These are phyloP conservation scores for Microctonus aethiopoides DNA, from an alignment of 2,888 invertebrate species.

Conservation along the genomic window DNA sequence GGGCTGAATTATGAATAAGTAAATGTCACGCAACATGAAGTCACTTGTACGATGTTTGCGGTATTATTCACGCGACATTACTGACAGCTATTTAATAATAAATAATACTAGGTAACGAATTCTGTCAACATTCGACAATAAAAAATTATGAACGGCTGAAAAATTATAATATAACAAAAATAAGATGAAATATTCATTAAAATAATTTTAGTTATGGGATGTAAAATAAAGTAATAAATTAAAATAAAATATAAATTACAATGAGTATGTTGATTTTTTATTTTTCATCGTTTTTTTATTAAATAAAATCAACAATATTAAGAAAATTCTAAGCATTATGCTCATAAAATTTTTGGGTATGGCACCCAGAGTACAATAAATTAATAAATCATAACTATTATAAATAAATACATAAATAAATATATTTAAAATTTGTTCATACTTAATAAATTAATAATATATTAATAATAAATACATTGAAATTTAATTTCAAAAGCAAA, in stretches of 20 bases:
- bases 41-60: conserved; percentile 16
- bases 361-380: conserved; percentile 57
- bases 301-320: not conserved
- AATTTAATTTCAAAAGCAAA: conserved; percentile 9
- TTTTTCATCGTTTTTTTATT: not conserved
- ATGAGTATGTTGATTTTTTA: not conserved
- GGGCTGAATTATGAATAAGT: conserved; percentile 17
- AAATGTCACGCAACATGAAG: conserved; percentile 13
- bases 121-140: too few relatives aligned
- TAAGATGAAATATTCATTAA: not conserved
- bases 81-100: not conserved
- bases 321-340: conserved; percentile 9
- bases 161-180: not conserved
- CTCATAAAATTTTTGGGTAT: conserved; percentile 54
- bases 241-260: too few relatives aligned
- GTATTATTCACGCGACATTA: conserved; percentile 11
- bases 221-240: too few relatives aligned
- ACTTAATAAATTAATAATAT: not conserved
- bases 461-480: conserved; percentile 8
- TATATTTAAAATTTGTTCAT: conserved; percentile 5
- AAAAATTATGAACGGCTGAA: not conserved
- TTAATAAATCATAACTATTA: conserved; percentile 43
- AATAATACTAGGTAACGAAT: not conserved
- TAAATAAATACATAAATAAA: conserved; percentile 29
- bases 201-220: too few relatives aligned